phyloP scores from a whole-genome alignment of 1,140 invertebrate genomes.

The Camponotus pennsylvanicus region DNA sequence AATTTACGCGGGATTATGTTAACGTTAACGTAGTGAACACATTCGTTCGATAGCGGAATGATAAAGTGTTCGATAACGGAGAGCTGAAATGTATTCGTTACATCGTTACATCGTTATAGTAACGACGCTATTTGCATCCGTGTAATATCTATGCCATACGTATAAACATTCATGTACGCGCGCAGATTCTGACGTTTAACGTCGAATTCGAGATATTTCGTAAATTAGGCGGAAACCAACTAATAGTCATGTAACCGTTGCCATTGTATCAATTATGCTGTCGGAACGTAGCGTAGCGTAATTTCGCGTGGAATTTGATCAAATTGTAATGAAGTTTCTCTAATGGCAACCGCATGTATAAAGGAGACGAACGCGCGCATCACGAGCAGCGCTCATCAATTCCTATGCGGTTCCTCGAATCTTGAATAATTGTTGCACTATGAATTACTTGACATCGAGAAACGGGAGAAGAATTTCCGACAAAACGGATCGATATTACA shows the following conservation, averaged over 20 bases:
- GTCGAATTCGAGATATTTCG: constrained; percentile 48
- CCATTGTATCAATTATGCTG: constrained; percentile 53
- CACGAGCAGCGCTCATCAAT: not conserved
- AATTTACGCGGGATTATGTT: constrained; percentile 46
- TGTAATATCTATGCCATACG: not conserved
- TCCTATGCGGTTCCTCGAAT: constrained; percentile 25
- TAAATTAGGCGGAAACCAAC: constrained; percentile 58
- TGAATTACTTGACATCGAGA: constrained; percentile 41
- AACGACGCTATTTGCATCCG: constrained; percentile 19
- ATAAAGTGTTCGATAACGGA: constrained; percentile 16
- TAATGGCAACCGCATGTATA: constrained; percentile 19
- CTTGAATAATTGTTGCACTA: constrained; percentile 7
- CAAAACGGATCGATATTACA: not conserved
- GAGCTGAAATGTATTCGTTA: constrained; percentile 26
- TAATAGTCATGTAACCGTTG: constrained; percentile 49
- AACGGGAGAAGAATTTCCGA: constrained; percentile 9
- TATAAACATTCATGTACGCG: not conserved
- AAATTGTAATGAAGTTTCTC: constrained; percentile 61
- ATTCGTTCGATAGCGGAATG: constrained; percentile 18
- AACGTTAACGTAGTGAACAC: not conserved
- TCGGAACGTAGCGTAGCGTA: constrained; percentile 39
- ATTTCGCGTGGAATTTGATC: constrained; percentile 55
- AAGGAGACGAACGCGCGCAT: constrained; percentile 29
- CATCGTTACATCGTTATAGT: not conserved
- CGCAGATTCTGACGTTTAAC: constrained; percentile 29